phyloP scores from a whole-genome alignment of 2,797 vertebrate genomes.

The Podargus strigoides region DNA sequence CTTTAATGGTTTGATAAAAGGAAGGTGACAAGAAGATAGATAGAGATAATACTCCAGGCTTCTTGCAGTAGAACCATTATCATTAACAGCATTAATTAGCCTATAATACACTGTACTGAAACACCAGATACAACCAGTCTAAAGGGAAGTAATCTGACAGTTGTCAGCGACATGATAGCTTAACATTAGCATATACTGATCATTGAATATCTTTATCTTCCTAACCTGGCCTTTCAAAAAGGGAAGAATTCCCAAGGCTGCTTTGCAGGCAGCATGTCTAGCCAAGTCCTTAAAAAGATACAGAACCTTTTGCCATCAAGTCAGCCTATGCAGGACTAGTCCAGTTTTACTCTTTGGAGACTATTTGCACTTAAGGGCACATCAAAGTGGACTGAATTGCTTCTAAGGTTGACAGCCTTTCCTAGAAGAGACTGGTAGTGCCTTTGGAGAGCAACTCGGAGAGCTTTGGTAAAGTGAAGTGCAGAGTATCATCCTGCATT shows the following conservation, averaged over 20 bases:
- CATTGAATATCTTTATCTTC: neutral
- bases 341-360: neutral
- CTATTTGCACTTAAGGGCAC: neutral
- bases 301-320: neutral
- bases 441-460: neutral
- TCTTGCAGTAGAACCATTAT: slow-evolving; percentile 67
- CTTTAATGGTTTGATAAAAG: slow-evolving; percentile 73
- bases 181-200: slow-evolving; percentile 1
- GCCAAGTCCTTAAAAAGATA: neutral
- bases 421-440: neutral
- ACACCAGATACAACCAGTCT: slow-evolving; percentile 35
- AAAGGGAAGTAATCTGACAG: slow-evolving; percentile 42
- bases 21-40: slow-evolving; percentile 71
- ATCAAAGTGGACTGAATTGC: neutral
- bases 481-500: neutral
- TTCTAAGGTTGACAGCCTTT: neutral
- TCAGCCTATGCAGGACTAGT: neutral
- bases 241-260: slow-evolving; percentile 10
- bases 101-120: slow-evolving; percentile 63
- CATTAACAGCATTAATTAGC: slow-evolving; percentile 77
- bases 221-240: slow-evolving; percentile 5
- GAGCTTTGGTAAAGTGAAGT: neutral
- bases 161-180: slow-evolving; percentile 32
- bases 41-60: slow-evolving; percentile 63
- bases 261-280: neutral